phyloP scores from a whole-genome alignment of 1,140 invertebrate genomes.

The Centruroides sculpturatus region DNA sequence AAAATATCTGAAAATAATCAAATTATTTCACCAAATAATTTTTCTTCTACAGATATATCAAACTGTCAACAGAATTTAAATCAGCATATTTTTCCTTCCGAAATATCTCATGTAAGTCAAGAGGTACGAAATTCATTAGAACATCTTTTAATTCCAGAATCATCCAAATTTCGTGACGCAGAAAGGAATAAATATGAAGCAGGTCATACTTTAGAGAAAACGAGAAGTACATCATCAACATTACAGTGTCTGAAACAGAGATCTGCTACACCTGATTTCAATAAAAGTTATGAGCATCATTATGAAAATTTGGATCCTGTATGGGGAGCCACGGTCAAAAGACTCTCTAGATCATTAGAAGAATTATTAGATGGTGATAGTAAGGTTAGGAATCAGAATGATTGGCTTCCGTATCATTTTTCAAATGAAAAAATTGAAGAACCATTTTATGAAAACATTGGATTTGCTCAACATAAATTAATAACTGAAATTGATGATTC shows the following conservation, averaged over 20 bases:
- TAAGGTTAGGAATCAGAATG: too few species aligned
- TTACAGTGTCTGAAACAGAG: conserved; percentile 11
- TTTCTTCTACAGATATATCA: too few species aligned
- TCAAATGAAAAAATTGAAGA: background rate
- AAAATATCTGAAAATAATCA: conserved; percentile 37
- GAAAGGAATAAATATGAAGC: conserved; percentile 24
- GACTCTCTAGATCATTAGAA: conserved; percentile 40
- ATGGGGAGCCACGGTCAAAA: conserved; percentile 8
- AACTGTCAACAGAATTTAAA: too few species aligned
- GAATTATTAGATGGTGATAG: too few species aligned
- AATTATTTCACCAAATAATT: background rate
- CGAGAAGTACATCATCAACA: background rate
- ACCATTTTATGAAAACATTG: background rate
- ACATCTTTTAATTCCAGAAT: background rate
- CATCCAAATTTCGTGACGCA: conserved; percentile 18
- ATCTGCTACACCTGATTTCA: conserved; percentile 12
- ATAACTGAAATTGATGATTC: too few species aligned
- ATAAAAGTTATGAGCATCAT: conserved; percentile 9
- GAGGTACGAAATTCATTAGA: background rate
- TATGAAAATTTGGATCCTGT: conserved; percentile 14
- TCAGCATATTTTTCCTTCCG: background rate
- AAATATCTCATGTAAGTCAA: background rate
- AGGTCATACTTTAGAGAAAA: conserved; percentile 17
- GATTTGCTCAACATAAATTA: too few species aligned
- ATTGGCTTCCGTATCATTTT: too few species aligned